Evolutionary conservation across 2,113 vertebrate genomes (phyloP).

Genomic region (Trachemys scripta): DNA sequence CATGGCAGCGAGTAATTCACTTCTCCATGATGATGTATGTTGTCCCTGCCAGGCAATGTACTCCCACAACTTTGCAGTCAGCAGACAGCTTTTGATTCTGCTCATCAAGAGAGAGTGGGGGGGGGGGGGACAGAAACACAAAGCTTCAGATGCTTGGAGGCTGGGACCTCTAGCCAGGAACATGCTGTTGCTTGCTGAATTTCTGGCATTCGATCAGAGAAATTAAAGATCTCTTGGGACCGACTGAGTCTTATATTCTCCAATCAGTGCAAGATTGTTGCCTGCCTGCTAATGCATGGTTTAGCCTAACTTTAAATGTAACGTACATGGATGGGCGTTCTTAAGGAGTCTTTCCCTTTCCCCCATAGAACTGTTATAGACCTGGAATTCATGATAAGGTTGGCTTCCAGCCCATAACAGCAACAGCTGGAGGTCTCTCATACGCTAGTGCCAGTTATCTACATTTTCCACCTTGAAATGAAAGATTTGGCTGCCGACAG

Average conservation of each 20-base stretch:
- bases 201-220: background rate
- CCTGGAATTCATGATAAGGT: background rate
- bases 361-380: background rate
- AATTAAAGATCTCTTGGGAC: background rate
- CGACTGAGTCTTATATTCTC: background rate
- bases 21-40: background rate
- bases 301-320: background rate
- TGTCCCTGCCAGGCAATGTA: background rate
- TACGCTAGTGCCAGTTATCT: background rate
- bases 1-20: background rate
- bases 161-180: background rate
- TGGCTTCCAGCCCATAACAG: background rate
- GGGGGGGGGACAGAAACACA: background rate
- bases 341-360: background rate
- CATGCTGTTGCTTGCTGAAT: background rate
- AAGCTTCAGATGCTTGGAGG: background rate
- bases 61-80: background rate
- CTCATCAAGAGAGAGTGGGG: background rate
- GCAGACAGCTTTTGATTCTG: background rate
- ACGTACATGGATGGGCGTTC: background rate
- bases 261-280: background rate
- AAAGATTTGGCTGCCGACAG: background rate
- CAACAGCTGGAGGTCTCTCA: slow-evolving; percentile 52
- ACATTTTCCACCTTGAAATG: background rate
- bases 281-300: background rate